Evolutionary conservation across 2,113 vertebrate species (phyloP).

Genomic region (Macheiramphus alcinus): DNA sequence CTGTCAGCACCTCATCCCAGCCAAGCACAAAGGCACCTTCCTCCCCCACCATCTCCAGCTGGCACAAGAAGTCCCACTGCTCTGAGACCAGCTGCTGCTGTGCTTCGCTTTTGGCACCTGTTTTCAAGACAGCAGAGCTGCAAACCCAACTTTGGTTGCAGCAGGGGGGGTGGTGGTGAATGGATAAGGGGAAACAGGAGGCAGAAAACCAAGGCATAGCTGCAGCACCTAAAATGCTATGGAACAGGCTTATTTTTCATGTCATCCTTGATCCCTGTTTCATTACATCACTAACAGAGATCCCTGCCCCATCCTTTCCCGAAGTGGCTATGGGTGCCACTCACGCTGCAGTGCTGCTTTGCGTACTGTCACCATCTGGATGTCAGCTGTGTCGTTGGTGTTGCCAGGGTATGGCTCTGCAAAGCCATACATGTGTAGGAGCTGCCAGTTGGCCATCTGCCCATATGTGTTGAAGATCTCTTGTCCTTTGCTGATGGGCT

Average conservation of each 20-base stretch:
- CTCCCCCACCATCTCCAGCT: constrained; percentile 83
- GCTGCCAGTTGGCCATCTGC: constrained; percentile 94
- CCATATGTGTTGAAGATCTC: constrained; percentile 97
- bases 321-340: neutral
- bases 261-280: accelerated
- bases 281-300: neutral
- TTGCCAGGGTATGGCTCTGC: constrained; percentile 82
- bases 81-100: constrained; percentile 73
- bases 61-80: constrained; percentile 80
- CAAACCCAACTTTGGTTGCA: accelerated
- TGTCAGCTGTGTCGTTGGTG: constrained; percentile 84
- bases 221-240: neutral
- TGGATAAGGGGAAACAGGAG: too few species aligned
- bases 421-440: constrained; percentile 97
- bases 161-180: too few species aligned
- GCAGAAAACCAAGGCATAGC: neutral
- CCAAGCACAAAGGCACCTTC: constrained; percentile 85
- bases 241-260: neutral
- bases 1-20: constrained; percentile 82
- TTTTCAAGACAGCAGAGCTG: neutral
- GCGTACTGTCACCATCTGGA: constrained; percentile 81
- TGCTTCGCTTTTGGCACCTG: constrained; percentile 66
- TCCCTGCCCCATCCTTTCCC: neutral
- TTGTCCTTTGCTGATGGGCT: constrained; percentile 74
- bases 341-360: constrained; percentile 79